A percentile compares a stretch with the other conserved stretches of the same genome.
phyloP scores from a whole-genome alignment of 2,888 invertebrate species.

The Cyrtodaria siliqua region DNA sequence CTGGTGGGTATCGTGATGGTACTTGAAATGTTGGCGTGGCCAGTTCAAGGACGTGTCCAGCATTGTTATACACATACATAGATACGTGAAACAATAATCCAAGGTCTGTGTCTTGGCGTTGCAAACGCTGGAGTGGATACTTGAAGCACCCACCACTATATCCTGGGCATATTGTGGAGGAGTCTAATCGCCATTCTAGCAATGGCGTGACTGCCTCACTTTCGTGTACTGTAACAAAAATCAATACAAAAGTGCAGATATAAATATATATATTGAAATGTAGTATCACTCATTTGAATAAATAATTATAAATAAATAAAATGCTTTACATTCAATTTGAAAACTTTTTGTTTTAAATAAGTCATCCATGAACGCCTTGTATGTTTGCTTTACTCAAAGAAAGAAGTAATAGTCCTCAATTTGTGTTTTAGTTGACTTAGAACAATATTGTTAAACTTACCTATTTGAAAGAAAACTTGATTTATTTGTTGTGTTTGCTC shows the following conservation, averaged over 20 bases:
- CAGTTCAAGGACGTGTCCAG: constrained; percentile 49
- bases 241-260: no score
- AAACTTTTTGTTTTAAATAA: no score
- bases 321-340: no score
- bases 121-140: constrained; percentile 28
- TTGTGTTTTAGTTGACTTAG: no score
- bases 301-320: no score
- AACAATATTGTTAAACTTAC: no score
- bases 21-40: constrained; percentile 29
- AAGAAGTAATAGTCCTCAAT: no score
- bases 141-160: constrained; percentile 43
- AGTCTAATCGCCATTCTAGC: constrained; percentile 39
- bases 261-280: no score
- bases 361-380: no score
- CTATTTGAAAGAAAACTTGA: constrained; percentile 41
- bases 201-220: constrained; percentile 12
- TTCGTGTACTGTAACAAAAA: constrained; percentile 18
- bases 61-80: constrained; percentile 53
- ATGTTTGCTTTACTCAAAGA: no score
- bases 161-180: constrained; percentile 8
- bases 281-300: no score
- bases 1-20: constrained; percentile 42
- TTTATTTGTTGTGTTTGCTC: constrained; percentile 54
- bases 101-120: constrained; percentile 23
- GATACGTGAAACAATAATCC: constrained; percentile 14